Base-by-base conservation (phyloP, 2,113 vertebrate genomes). In the Rousettus leschenaultii region DNA sequence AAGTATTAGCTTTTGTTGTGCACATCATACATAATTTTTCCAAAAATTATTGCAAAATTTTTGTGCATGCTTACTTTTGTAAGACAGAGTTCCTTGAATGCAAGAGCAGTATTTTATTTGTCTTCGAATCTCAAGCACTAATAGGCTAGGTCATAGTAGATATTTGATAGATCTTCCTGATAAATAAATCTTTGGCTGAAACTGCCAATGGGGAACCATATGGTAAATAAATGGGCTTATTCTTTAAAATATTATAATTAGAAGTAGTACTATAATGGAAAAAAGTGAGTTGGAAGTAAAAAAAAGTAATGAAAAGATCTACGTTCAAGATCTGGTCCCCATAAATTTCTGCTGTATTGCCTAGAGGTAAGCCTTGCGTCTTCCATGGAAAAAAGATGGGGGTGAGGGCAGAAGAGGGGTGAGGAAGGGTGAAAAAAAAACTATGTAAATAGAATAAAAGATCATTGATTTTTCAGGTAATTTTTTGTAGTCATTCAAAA, bases 241-340 rank as follows among this genome's bases (percentile, higher is more conserved):
- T 74, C 57, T 40, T 38, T 68, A 87, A 92, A 78, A 12, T 22
- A 35, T 74, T 74, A 35, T 19, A 51, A 9, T 26, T 75, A 57
- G 14, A 65, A 5, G 14, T 77, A 33, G 16, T 15, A 55, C 3
- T 40, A n/a, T 73, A 83, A 74, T 30, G 35, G 13, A 4, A 66
- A 91, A 84, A 85, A 40, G 55, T 48, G 35, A 35, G n/a, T 74
- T 48, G 61, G 21, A 93, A 74, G 13, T 93, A 40, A 66, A 91
- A 91, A 91, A 91, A 68, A 15, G 40, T 18, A 78, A 53, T 65
- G 22, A 65, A 87, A 96, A 87, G 13, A 82, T 59, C 4, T 66
- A 11, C 19, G 86, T 57, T 48, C 3, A 28, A 51, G 18, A 35
- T 3, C 35, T 71, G 5, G 6, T 68, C 57, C 18, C 30, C 30